Conservation (phyloP, 2,113 vertebrate genomes). For the Nannospalax galili region DNA sequence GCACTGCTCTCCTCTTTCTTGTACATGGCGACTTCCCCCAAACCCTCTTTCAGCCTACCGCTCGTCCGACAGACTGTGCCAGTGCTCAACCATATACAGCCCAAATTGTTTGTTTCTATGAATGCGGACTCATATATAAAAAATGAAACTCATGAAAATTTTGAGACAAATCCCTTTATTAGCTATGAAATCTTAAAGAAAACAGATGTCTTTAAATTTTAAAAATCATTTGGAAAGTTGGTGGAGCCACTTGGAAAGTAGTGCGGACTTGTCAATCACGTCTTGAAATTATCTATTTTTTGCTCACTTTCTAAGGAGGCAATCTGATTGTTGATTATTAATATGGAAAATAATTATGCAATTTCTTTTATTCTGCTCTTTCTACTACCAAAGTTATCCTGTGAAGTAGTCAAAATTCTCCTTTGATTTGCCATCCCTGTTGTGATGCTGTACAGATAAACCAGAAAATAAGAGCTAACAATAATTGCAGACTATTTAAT, state of each 20-base stretch:
- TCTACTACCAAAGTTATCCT: conserved; percentile 4
- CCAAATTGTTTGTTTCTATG: background rate
- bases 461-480: background rate
- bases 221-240: background rate
- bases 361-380: background rate
- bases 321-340: background rate
- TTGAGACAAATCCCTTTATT: background rate
- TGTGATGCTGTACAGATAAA: background rate
- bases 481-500: background rate
- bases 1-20: background rate
- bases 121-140: background rate
- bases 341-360: background rate
- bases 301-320: conserved; percentile 21
- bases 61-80: background rate
- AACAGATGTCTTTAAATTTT: conserved; percentile 30
- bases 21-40: background rate
- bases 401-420: background rate
- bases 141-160: background rate
- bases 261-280: background rate
- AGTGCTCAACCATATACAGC: background rate
- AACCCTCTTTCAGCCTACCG: background rate
- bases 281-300: background rate
- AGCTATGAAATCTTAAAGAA: background rate
- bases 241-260: background rate
- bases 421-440: background rate